Evolutionary conservation across 2,113 vertebrate genomes (phyloP).

Genomic region (Electrona antarctica): DNA sequence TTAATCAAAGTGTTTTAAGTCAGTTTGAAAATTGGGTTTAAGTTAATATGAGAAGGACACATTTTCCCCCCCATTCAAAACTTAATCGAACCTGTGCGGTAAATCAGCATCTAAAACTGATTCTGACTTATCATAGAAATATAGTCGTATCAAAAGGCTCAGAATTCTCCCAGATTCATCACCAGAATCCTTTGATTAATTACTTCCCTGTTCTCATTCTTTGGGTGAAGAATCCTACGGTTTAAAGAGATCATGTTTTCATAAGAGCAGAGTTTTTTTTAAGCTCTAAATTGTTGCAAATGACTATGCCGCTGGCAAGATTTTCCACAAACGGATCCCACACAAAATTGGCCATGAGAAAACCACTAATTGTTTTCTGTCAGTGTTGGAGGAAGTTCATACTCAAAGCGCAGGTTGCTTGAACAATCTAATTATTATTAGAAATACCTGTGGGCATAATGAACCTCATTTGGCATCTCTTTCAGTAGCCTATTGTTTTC

Average conservation of each 20-base stretch:
- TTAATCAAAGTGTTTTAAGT: no score
- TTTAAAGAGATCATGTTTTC: neutral
- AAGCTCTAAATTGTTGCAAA: no score
- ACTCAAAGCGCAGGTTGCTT: neutral
- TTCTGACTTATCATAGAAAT: neutral
- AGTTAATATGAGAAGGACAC: no score
- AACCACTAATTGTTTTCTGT: neutral
- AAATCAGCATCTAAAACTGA: slow-evolving; percentile 3
- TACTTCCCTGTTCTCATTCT: neutral
- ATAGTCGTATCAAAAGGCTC: neutral
- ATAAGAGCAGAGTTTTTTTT: no score
- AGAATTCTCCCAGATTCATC: neutral
- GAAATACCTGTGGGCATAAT: neutral
- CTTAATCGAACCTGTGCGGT: neutral
- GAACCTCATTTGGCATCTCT: slow-evolving; percentile 2
- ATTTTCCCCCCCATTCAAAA: no score
- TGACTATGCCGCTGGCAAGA: no score
- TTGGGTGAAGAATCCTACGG: neutral
- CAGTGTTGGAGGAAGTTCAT: slow-evolving; percentile 9
- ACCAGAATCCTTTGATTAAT: neutral
- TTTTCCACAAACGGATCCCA: no score
- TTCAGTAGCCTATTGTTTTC: slow-evolving; percentile 6
- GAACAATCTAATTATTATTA: slow-evolving; percentile 12
- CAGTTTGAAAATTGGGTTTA: no score
- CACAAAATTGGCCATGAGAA: no score